Percentiles rank a stretch among this genome's conserved stretches.
Evolutionary conservation across 2,113 vertebrate genomes (phyloP).

Genomic region (Amblyornis subalaris): DNA sequence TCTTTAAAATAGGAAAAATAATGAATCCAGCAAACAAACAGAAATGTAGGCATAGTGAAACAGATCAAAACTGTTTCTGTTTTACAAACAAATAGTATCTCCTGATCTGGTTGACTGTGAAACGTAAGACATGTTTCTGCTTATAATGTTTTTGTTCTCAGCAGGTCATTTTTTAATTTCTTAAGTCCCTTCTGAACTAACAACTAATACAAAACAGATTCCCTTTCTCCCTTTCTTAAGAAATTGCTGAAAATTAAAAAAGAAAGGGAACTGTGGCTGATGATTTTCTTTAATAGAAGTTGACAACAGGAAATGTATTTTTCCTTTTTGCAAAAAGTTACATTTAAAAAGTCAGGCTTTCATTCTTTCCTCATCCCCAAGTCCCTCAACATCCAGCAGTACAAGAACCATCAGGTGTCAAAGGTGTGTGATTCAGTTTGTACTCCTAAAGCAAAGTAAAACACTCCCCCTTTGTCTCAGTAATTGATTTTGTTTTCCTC

Average conservation of each 20-base stretch:
- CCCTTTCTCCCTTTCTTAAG: not conserved
- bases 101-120: not conserved
- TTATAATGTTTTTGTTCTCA: not conserved
- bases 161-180: not conserved
- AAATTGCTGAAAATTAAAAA: not conserved
- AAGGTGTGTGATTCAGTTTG: not conserved
- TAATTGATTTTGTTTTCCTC: not conserved
- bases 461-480: not conserved
- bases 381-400: not conserved
- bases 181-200: not conserved
- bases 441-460: not conserved
- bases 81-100: not conserved
- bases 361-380: not conserved
- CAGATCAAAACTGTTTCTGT: not conserved
- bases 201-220: not conserved
- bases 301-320: not conserved
- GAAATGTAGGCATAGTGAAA: not conserved
- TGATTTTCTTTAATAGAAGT: not conserved
- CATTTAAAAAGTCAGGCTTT: not conserved
- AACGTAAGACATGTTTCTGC: not conserved
- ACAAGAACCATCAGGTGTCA: not conserved
- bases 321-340: not conserved
- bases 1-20: not conserved
- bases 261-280: not conserved
- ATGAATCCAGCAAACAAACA: not conserved